Base-by-base conservation (phyloP, 30 jellyfish, hydroid and myxozoan species). In the Chrysaora quinquecirrha region DNA sequence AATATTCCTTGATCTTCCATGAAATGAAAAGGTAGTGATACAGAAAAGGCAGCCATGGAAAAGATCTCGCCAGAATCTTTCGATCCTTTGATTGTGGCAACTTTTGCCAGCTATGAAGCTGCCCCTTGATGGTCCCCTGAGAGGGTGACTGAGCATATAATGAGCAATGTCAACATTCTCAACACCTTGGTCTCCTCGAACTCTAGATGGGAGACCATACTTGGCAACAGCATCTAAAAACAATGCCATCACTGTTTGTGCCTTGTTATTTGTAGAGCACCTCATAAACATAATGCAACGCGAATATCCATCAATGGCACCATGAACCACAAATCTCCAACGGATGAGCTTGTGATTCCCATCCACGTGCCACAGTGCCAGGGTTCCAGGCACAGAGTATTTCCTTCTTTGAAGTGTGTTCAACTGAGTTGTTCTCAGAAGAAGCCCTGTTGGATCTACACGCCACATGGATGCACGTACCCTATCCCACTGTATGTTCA, bases 401-500 rank as follows among this genome's bases (percentile, higher is more conserved):
- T 23, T 43, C 47, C 90, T 63, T 18, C 90, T 35, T 65, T 32
- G 58, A 18, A 62, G 54, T 30, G 67, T 62, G 33, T 43, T 75
- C 65, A 67, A 33, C 65, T 84, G 95, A 20, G 74, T 33, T 30
- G 82, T 48, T 34, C 95, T 64, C 56, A 65, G 76, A 35, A 76
- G 61, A 9, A 85, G 32, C 29, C 95, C 83, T 29, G 73, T 71
- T 30, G 95, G 95, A 71, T 84, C 95, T 21, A 84, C 95, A 12
- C 86, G 77, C 89, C 89, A 61, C 71, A 75, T 58, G 30, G 89
- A 61, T 22, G 29, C 33, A 30, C 90, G 71, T 25, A 76, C 82
- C 67, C 89, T 65, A 7, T 47, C 69, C 77, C 89, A 38, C 6
- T 60, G 79, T 2, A 84, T 35, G 62, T 54, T 73, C 21, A 75